Percentiles rank a stretch among this genome's conserved stretches.
phyloP scores from a whole-genome alignment of 2,888 invertebrate genomes.

The Tenthredo distinguenda region DNA sequence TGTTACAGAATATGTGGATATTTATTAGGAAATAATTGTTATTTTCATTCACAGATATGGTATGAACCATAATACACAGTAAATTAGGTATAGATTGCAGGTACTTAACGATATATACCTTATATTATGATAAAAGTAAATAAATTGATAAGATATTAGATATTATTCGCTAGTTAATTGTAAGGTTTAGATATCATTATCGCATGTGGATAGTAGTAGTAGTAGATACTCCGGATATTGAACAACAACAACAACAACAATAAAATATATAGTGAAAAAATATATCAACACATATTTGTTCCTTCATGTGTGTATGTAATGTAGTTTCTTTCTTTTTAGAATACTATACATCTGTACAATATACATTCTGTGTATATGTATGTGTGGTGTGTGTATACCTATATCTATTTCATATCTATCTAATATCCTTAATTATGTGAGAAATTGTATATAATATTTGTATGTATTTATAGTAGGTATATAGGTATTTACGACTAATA shows the following conservation, averaged over 20 bases:
- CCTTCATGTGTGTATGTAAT: background rate
- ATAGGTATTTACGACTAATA: background rate
- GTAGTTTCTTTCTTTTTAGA: no score
- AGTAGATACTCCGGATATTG: background rate
- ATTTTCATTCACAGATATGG: background rate
- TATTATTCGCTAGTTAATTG: background rate
- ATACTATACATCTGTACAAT: no score
- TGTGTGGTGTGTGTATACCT: background rate
- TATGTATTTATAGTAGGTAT: background rate
- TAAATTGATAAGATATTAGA: background rate
- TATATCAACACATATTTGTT: slow-evolving; percentile 59
- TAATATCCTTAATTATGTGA: background rate
- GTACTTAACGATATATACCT: slow-evolving; percentile 10
- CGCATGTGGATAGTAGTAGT: background rate
- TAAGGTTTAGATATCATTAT: background rate
- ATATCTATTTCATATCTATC: background rate
- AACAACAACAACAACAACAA: slow-evolving; percentile 58
- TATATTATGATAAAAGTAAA: background rate
- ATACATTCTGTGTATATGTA: background rate
- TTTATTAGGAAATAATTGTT: slow-evolving; percentile 1
- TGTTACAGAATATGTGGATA: background rate
- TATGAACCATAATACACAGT: background rate
- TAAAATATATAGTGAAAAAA: slow-evolving; percentile 70
- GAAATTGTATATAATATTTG: background rate
- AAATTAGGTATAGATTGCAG: slow-evolving; percentile 6